A percentile compares a stretch with the other conserved stretches of the same genome.
Conservation (phyloP, 2,113 vertebrate species). For the Orientallactaga bullata region DNA sequence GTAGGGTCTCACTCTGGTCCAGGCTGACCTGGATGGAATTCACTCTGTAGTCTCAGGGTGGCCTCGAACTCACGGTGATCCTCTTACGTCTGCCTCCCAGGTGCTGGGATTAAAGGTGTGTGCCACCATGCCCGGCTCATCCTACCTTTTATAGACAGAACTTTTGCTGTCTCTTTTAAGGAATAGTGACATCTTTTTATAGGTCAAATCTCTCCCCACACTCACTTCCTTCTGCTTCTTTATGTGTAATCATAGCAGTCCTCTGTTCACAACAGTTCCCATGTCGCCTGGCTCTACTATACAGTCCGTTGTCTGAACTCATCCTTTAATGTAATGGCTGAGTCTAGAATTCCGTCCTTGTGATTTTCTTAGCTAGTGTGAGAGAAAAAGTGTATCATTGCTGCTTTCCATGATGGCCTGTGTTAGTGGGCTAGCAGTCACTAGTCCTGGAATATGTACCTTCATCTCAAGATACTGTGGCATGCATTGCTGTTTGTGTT, state of each 20-base stretch:
- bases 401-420: not conserved
- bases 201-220: not conserved
- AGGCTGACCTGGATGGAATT: too few relatives aligned
- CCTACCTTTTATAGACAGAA: not conserved
- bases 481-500: not conserved
- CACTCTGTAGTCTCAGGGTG: too few relatives aligned
- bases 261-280: not conserved
- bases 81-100: too few relatives aligned
- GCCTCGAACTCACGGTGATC: too few relatives aligned
- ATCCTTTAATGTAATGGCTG: not conserved
- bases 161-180: not conserved
- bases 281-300: not conserved
- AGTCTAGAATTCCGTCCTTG: not conserved
- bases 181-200: not conserved
- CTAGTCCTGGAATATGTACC: not conserved
- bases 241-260: not conserved
- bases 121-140: too few relatives aligned
- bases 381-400: not conserved
- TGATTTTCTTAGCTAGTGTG: not conserved
- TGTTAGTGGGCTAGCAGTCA: not conserved
- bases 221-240: not conserved
- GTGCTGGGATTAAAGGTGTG: too few relatives aligned
- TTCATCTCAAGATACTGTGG: not conserved
- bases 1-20: too few relatives aligned
- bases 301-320: not conserved